Evolutionary conservation across 1,140 invertebrate species (phyloP).

Genomic region (Drosophila ogumai): DNA sequence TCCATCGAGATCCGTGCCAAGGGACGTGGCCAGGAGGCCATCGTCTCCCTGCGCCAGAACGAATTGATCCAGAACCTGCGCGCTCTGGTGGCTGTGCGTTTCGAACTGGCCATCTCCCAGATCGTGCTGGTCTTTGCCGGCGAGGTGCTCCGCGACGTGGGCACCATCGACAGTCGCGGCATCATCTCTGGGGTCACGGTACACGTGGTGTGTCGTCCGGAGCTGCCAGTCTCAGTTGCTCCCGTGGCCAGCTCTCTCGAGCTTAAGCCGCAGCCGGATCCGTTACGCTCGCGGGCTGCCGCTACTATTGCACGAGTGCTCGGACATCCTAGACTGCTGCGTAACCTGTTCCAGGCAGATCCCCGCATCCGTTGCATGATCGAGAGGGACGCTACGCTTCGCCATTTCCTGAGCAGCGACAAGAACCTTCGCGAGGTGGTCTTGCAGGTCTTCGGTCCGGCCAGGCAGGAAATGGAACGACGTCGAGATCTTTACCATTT

Average conservation of each 20-base stretch:
- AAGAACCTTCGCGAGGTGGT: slow-evolving; percentile 55
- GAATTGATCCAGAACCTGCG: slow-evolving; percentile 61
- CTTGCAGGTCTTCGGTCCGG: slow-evolving; percentile 35
- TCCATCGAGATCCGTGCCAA: slow-evolving; percentile 60
- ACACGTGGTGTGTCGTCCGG: slow-evolving; percentile 47
- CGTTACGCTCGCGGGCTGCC: not conserved
- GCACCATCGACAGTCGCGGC: slow-evolving; percentile 59
- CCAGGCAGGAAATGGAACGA: slow-evolving; percentile 52
- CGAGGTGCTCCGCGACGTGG: slow-evolving; percentile 50
- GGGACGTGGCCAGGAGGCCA: slow-evolving; percentile 20
- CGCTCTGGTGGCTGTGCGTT: slow-evolving; percentile 58
- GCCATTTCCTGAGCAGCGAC: slow-evolving; percentile 58
- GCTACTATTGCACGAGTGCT: slow-evolving; percentile 1
- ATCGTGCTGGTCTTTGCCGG: slow-evolving; percentile 63
- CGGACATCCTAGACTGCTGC: slow-evolving; percentile 21
- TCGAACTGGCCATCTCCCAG: slow-evolving; percentile 44
- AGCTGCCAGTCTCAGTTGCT: not conserved
- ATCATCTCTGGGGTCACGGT: slow-evolving; percentile 67
- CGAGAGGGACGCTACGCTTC: slow-evolving; percentile 38
- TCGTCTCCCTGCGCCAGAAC: slow-evolving; percentile 57
- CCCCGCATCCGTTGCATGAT: slow-evolving; percentile 30
- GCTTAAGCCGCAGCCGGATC: not conserved
- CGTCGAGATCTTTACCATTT: slow-evolving; percentile 48
- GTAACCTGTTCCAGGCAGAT: slow-evolving; percentile 37
- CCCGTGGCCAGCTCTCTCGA: not conserved